These are phyloP conservation scores for Mesoclemmys tuberculata DNA, from an alignment of 2,113 vertebrate species.

Conservation along the genomic window DNA sequence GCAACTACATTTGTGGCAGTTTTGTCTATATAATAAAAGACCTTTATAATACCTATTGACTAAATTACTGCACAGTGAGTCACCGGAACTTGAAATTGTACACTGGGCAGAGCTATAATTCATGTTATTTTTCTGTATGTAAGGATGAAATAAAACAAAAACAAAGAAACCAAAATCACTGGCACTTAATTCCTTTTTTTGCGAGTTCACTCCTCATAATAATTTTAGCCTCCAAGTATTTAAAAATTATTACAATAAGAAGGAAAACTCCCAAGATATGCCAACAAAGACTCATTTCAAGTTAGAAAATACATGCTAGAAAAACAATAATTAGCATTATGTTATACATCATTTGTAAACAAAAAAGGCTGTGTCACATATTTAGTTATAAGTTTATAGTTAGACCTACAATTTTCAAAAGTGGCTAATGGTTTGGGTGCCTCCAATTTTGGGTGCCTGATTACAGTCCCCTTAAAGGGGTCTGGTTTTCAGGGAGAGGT, in stretches of 20 bases:
- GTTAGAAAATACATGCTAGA: neutral
- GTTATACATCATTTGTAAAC: neutral
- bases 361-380: neutral
- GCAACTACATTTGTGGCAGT: neutral
- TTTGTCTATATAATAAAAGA: too few species aligned
- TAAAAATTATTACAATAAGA: constrained; percentile 3
- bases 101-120: neutral
- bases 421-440: neutral
- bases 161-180: constrained; percentile 22
- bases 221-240: constrained; percentile 7
- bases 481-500: neutral
- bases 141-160: constrained; percentile 14
- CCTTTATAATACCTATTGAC: neutral
- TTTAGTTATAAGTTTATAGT: neutral
- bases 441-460: neutral
- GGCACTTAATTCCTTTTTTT: constrained; percentile 44
- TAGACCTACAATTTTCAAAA: neutral
- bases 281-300: neutral
- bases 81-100: neutral
- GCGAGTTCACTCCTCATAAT: constrained; percentile 9
- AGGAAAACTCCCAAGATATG: constrained; percentile 2
- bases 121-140: constrained; percentile 21
- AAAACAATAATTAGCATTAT: neutral
- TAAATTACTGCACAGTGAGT: constrained; percentile 17
- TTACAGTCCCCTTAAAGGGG: neutral